phyloP scores from a whole-genome alignment of 2,113 vertebrate genomes.

The Chloebia gouldiae region DNA sequence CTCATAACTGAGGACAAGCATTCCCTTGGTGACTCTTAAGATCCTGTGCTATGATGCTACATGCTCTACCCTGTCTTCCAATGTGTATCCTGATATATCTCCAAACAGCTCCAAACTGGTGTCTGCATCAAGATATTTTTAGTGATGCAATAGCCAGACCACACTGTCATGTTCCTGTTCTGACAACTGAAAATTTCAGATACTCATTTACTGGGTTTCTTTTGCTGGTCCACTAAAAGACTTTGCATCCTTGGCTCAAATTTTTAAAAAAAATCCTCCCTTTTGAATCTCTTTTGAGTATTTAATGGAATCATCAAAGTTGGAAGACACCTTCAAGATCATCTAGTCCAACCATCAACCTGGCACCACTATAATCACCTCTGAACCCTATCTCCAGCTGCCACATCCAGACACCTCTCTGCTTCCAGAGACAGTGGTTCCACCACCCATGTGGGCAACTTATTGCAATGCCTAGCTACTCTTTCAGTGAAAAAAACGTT shows the following conservation, averaged over 20 bases:
- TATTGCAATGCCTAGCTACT: background rate
- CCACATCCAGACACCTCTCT: background rate
- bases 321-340: background rate
- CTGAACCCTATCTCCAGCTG: background rate
- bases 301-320: background rate
- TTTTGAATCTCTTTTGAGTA: background rate
- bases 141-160: background rate
- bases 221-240: background rate
- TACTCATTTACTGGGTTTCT: accelerated
- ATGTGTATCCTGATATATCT: background rate
- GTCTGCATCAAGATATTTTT: background rate
- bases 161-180: background rate
- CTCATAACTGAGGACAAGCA: background rate
- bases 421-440: background rate
- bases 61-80: background rate
- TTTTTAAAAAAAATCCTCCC: background rate
- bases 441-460: background rate
- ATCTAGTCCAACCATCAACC: background rate
- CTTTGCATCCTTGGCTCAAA: background rate
- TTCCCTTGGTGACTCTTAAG: background rate
- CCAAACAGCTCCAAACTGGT: background rate
- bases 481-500: background rate
- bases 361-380: background rate
- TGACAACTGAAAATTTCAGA: background rate
- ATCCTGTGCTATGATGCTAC: background rate